Base-by-base conservation (phyloP, 2,797 vertebrate species). In the Gymnothorax javanicus region DNA sequence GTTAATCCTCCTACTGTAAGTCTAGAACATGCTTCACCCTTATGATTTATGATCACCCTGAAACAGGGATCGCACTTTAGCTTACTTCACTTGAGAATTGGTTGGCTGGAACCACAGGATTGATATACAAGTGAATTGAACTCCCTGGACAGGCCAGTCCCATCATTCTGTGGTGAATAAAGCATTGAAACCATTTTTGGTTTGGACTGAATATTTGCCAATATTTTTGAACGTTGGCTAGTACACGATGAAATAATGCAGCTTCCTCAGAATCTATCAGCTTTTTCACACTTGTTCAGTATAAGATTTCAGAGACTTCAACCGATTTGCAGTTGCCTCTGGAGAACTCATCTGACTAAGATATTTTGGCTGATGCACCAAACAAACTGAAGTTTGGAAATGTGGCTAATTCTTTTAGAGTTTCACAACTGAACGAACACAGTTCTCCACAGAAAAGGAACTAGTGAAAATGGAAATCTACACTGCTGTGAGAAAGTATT, bases 351-450 rank as follows among this genome's bases (percentile, higher is more conserved):
- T 85, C 85, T 88, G 83, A 75, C 64, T 88, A 57, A 86, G 33
- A 85, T 58, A 71, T 57, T 60, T 84, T 88, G 83, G 69, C 88
- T 83, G 62, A 20, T 17, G 59, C 67, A 57, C 67, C 62, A 85
- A 64, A 87, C 79, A 85, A 87, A 75, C 69, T 23, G 25, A 9
- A 83, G 67, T 56, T 50, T 87, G 25, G 57, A 88, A 54, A 86
- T 54, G 79, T 7, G 33, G 33, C 33, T 43, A 23, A 62, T 27
- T 73, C 57, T 83, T 54, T 8, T 60, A 27, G 52, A 85, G 60
- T 86, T 88, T 69, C 17, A 59, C 1, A 59, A 27, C 57, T 83
- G 56, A 23, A 57, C 79, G 56, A 77, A 52, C 73, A 33, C 73
- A 52, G 33, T 0, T 58, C 8, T 17, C 17, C 54, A 57, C 17